Evolutionary conservation across 2,113 vertebrate species (phyloP).

Genomic region (Chamaea fasciata): DNA sequence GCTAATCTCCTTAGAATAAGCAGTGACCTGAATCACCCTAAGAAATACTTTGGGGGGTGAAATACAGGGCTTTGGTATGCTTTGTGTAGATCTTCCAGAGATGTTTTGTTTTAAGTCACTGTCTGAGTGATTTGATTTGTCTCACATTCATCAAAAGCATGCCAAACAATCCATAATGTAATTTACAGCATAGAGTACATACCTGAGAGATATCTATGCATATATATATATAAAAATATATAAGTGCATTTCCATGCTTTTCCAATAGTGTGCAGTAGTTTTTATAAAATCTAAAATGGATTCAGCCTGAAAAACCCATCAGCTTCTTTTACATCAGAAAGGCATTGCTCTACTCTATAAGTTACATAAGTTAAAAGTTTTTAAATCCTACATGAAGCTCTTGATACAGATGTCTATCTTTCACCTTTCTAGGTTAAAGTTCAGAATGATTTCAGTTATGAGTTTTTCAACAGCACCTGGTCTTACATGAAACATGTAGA

Average conservation of each 20-base stretch:
- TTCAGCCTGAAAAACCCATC: not conserved
- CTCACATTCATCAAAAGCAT: not conserved
- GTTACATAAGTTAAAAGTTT: not conserved
- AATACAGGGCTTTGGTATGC: not conserved
- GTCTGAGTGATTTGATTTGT: not conserved
- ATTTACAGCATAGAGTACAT: not conserved
- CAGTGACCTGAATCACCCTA: not conserved
- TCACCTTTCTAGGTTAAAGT: constrained; percentile 77
- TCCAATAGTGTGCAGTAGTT: not conserved
- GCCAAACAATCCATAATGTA: not conserved
- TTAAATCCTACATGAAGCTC: not conserved
- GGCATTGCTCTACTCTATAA: not conserved
- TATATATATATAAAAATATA: too few species aligned
- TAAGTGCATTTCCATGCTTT: not conserved
- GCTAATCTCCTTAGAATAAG: not conserved
- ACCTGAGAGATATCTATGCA: not conserved
- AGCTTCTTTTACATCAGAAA: not conserved
- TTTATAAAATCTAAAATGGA: not conserved
- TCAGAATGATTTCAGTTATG: constrained; percentile 86
- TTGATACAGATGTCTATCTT: not conserved
- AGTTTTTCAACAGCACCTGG: constrained; percentile 89
- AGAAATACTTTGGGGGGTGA: not conserved
- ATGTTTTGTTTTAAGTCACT: not conserved
- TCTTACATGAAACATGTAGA: constrained; percentile 77
- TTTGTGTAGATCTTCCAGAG: not conserved